A percentile compares a stretch with the other conserved stretches of the same genome.
Conservation (phyloP, 92 coral and sea anemone genomes). For the Porites divaricata region DNA sequence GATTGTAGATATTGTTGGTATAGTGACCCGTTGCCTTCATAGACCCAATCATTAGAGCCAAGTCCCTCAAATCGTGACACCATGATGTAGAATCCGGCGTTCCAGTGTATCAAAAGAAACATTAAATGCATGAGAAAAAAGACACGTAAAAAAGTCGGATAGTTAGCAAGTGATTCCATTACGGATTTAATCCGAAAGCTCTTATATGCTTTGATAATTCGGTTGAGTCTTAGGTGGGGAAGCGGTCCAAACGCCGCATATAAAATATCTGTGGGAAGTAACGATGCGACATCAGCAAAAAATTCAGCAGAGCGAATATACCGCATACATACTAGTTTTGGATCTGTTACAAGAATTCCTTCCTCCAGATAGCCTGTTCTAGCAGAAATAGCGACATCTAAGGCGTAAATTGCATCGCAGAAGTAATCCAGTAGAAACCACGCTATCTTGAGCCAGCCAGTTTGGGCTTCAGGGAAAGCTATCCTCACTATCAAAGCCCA, state of each 20-base stretch:
- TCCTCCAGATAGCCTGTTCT: constrained; percentile 91
- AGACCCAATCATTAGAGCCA: constrained; percentile 91
- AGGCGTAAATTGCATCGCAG: constrained; percentile 77
- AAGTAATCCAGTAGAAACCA: constrained; percentile 90
- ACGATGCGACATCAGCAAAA: constrained; percentile 74
- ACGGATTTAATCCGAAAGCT: constrained; percentile 80
- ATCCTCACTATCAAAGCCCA: constrained; percentile 90
- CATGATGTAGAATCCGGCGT: constrained; percentile 90
- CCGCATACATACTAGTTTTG: constrained; percentile 55
- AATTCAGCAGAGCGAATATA: constrained; percentile 73
- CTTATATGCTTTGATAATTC: constrained; percentile 83
- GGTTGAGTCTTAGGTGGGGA: constrained; percentile 80
- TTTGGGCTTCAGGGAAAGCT: constrained; percentile 88
- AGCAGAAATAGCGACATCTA: constrained; percentile 73
- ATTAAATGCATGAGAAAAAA: constrained; percentile 90
- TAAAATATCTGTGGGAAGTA: constrained; percentile 81
- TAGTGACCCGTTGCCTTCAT: constrained; percentile 91
- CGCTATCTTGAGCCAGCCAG: constrained; percentile 55
- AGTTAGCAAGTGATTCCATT: constrained; percentile 91
- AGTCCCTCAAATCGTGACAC: constrained; percentile 94
- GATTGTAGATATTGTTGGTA: constrained; percentile 93
- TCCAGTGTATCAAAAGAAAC: constrained; percentile 97
- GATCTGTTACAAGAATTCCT: constrained; percentile 81
- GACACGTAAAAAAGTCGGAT: constrained; percentile 87
- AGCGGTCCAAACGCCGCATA: constrained; percentile 73